A percentile compares a stretch with the other conserved stretches of the same genome.
Evolutionary conservation across 2,113 vertebrate species (phyloP).

Genomic region (Jaculus jaculus): DNA sequence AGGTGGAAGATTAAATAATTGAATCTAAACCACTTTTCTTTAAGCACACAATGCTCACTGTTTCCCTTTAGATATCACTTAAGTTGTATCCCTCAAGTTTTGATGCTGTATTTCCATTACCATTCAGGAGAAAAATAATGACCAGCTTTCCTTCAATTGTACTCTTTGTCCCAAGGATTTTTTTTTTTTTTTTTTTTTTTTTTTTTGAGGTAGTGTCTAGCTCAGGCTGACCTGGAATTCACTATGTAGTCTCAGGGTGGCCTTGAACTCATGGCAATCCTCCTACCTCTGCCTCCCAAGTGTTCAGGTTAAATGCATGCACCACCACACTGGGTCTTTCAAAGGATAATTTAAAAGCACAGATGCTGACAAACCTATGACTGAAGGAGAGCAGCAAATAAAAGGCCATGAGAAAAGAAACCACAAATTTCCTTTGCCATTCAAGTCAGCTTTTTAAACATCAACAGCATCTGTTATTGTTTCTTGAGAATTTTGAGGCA

Average conservation of each 20-base stretch:
- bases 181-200: too few species aligned
- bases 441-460: slow-evolving; percentile 48
- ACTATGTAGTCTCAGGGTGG: too few species aligned
- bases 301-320: too few species aligned
- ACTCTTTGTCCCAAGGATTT: not conserved
- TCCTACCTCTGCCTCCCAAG: too few species aligned
- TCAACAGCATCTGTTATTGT: slow-evolving; percentile 67
- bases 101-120: too few species aligned
- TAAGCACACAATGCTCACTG: not conserved
- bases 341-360: not conserved
- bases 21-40: not conserved
- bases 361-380: slow-evolving; percentile 44
- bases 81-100: not conserved
- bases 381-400: slow-evolving; percentile 50
- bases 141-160: not conserved
- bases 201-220: too few species aligned
- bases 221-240: too few species aligned
- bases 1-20: not conserved
- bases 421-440: slow-evolving; percentile 39
- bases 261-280: too few species aligned
- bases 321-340: too few species aligned
- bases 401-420: slow-evolving; percentile 37
- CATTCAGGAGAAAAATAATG: not conserved
- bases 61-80: not conserved
- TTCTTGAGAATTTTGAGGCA: slow-evolving; percentile 58